Conservation (phyloP, 2,888 invertebrate genomes). For the Cantharis rufa region DNA sequence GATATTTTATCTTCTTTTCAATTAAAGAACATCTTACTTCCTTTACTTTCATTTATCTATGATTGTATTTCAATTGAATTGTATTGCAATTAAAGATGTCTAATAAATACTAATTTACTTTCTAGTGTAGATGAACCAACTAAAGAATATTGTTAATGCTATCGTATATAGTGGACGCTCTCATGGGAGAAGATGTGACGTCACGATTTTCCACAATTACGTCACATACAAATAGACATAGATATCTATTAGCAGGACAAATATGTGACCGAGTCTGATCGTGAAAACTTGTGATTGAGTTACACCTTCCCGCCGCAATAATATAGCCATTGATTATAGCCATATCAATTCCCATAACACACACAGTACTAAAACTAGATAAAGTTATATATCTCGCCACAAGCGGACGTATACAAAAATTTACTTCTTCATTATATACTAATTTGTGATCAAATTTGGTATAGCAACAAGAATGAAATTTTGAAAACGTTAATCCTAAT, state of each 20-base stretch:
- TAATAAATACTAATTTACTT: slow-evolving; percentile 37
- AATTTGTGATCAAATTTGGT: slow-evolving; percentile 16
- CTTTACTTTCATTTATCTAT: slow-evolving; percentile 33
- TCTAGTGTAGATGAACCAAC: slow-evolving; percentile 32
- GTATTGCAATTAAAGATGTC: slow-evolving; percentile 18
- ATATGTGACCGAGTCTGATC: slow-evolving; percentile 45
- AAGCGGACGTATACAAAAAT: slow-evolving; percentile 9
- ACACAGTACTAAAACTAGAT: slow-evolving; percentile 26
- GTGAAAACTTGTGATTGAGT: slow-evolving; percentile 54
- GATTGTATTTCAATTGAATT: slow-evolving; percentile 41
- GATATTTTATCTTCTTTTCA: slow-evolving; percentile 40
- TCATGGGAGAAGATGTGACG: slow-evolving; percentile 42
- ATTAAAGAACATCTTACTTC: slow-evolving; percentile 38
- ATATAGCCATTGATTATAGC: slow-evolving; percentile 50
- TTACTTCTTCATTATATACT: slow-evolving; percentile 21
- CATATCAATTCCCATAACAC: slow-evolving; percentile 46
- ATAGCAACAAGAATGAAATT: not conserved
- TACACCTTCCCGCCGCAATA: slow-evolving; percentile 42
- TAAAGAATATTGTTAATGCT: slow-evolving; percentile 38
- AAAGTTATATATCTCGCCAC: slow-evolving; percentile 25
- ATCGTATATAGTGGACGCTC: slow-evolving; percentile 32
- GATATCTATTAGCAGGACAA: slow-evolving; percentile 52
- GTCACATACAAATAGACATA: slow-evolving; percentile 51
- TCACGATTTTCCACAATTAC: slow-evolving; percentile 45
- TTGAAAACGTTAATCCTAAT: too few relatives aligned